Base-by-base conservation (phyloP, 2,797 vertebrate genomes). In the Microchirus variegatus region DNA sequence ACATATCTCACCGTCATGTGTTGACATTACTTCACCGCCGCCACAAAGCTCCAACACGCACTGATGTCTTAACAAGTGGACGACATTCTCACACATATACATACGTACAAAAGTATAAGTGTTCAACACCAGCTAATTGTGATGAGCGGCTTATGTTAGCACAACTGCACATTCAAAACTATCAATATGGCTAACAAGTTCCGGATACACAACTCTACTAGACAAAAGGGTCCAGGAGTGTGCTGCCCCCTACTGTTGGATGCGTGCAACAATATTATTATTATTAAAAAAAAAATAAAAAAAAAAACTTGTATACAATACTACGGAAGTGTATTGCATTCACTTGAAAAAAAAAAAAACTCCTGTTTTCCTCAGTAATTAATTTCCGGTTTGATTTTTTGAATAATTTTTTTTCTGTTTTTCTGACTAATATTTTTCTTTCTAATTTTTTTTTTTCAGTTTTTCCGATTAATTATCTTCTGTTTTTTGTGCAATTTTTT, bases 161-260 rank as follows among this genome's bases (percentile, higher is more conserved):
- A 47, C 7, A 69, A 77, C 70, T 75, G 69, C 63, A 73, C 43
- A 70, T 90, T 90, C 80, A 86, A 91, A 91, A 69, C 22, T 63
- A 74, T 18, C 36, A 61, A 31, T 42, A 5, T 53, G 19, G 40
- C 8, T 3, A 4, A 55, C 37, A 9, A 59, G 70, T 90, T 90
- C 90, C 87, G 84, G 75, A 31, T 56, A 31, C 26, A 9, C 2
- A 12, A 43, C 19, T 22, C 16, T 13, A 16, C 5, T 3, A 14
- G n/a, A 15, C 2, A 3, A 2, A 14, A n/a, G 4, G 4, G 13
- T 15, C 5, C 11, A 1, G 10, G 26, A 41, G 26, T 42, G 48
- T 43, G 11, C 67, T 71, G 76, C 82, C 81, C 59, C 64, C 86
- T 83, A 6, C 5, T 53, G 82, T 15, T 56, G 0, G 40, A 60